phyloP scores from a whole-genome alignment of 2,888 invertebrate genomes.

The Rhaphigaster nebulosa region DNA sequence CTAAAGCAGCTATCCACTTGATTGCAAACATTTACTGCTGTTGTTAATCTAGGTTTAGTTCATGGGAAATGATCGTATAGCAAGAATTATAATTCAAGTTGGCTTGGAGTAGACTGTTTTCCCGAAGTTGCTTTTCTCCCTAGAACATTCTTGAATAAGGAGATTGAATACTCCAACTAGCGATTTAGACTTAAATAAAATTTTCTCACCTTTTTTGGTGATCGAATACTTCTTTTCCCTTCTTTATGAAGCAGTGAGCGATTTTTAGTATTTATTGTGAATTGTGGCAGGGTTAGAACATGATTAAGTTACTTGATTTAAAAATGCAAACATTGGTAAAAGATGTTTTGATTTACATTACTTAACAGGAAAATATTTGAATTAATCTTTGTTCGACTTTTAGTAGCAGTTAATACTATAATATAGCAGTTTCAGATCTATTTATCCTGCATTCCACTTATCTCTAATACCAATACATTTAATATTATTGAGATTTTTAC shows the following conservation, averaged over 20 bases:
- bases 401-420: too few relatives aligned
- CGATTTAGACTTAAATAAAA: too few relatives aligned
- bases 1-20: not conserved
- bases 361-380: not conserved
- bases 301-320: not conserved
- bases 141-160: not conserved
- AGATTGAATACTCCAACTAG: not conserved
- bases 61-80: not conserved
- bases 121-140: not conserved
- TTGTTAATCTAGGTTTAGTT: not conserved
- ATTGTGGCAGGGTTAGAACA: not conserved
- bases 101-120: not conserved
- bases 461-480: not conserved
- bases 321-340: not conserved
- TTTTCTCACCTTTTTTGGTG: too few relatives aligned
- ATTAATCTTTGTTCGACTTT: not conserved
- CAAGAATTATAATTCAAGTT: not conserved
- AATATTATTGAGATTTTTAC: conserved; percentile 8
- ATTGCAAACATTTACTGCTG: not conserved
- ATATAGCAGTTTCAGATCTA: not conserved
- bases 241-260: not conserved
- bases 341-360: not conserved
- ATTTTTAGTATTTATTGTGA: not conserved
- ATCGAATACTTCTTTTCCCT: not conserved
- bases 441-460: not conserved